phyloP scores from a whole-genome alignment of 1,140 invertebrate genomes.

The Apis laboriosa region DNA sequence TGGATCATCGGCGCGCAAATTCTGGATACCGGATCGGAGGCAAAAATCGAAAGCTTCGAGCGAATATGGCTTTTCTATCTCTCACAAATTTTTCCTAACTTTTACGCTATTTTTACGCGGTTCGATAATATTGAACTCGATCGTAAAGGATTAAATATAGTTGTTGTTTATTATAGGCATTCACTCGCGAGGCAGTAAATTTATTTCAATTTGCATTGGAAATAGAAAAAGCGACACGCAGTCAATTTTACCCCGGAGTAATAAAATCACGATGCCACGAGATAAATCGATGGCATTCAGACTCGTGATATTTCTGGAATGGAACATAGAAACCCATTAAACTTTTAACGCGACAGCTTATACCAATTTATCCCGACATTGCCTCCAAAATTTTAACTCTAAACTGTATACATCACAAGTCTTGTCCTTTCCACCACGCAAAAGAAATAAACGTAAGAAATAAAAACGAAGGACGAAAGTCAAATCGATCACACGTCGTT shows the following conservation, averaged over 20 bases:
- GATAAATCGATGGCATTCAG: background rate
- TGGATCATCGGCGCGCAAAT: background rate
- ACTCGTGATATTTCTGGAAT: background rate
- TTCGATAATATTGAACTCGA: too few species aligned
- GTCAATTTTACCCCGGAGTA: background rate
- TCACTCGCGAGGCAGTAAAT: background rate
- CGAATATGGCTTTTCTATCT: too few species aligned
- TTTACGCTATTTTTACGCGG: too few species aligned
- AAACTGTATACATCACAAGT: too few species aligned
- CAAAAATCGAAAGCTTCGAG: background rate
- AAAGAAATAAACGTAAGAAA: too few species aligned
- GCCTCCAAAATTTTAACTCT: too few species aligned
- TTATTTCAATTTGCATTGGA: background rate
- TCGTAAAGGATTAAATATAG: too few species aligned
- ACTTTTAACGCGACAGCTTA: background rate
- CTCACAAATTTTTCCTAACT: too few species aligned
- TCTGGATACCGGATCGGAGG: too few species aligned
- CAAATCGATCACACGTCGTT: constrained; percentile 10
- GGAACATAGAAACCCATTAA: background rate
- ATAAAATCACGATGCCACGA: background rate
- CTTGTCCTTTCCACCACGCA: background rate
- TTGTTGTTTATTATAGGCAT: too few species aligned
- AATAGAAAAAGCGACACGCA: background rate
- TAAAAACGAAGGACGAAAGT: too few species aligned
- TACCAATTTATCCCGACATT: too few species aligned